Conservation (phyloP, 2,888 invertebrate species). For the Apodemia zela region DNA sequence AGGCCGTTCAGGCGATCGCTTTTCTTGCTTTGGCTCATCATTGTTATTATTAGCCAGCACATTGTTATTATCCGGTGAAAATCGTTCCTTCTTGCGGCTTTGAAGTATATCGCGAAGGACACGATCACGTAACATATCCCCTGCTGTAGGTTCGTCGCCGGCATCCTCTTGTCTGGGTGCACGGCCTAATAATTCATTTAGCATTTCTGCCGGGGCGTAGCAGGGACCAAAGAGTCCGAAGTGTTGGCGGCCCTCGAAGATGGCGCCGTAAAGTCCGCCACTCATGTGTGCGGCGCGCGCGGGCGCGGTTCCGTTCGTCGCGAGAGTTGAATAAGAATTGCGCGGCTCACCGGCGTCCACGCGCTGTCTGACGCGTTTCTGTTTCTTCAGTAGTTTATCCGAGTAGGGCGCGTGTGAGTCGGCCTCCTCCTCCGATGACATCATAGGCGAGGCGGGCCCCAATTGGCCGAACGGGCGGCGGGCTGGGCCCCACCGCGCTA, state of each 20-base stretch:
- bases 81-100: constrained; percentile 90
- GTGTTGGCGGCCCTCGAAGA: constrained; percentile 90
- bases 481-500: constrained; percentile 77
- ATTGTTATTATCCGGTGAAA: constrained; percentile 81
- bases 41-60: constrained; percentile 79
- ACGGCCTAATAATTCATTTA: constrained; percentile 92
- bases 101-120: constrained; percentile 95
- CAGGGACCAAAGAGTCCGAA: constrained; percentile 91
- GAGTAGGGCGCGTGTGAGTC: constrained; percentile 96
- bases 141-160: constrained; percentile 74
- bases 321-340: constrained; percentile 89
- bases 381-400: constrained; percentile 95
- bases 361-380: constrained; percentile 96
- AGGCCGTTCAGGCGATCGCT: constrained; percentile 81
- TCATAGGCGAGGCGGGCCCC: constrained; percentile 92
- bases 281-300: constrained; percentile 89
- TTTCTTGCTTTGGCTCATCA: constrained; percentile 77
- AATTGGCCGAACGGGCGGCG: constrained; percentile 88
- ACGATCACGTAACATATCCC: constrained; percentile 85
- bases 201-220: constrained; percentile 94
- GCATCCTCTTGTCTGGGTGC: constrained; percentile 86
- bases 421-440: constrained; percentile 98
- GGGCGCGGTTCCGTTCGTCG: constrained; percentile 78
- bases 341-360: constrained; percentile 97
- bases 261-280: constrained; percentile 92